These are phyloP conservation scores for Chaetogeoica ovagalla DNA, from an alignment of 2,888 invertebrate species.

Conservation along the genomic window DNA sequence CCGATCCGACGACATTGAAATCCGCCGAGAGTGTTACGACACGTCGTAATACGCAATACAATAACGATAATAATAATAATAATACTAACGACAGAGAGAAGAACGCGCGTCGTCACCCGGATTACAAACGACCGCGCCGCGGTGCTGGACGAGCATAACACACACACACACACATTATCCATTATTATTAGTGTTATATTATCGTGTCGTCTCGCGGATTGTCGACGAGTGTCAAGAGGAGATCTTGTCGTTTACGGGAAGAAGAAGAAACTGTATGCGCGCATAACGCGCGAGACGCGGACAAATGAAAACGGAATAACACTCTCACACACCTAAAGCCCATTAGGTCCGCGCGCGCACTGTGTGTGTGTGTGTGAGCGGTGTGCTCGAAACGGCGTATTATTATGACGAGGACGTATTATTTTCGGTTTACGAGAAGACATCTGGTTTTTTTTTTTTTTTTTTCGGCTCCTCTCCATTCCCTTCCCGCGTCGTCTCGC, in stretches of 20 bases:
- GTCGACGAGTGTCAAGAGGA: slow-evolving; percentile 9
- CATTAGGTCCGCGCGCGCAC: slow-evolving; percentile 2
- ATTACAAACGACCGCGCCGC: no score
- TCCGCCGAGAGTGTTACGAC: no score
- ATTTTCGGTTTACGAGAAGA: slow-evolving; percentile 41
- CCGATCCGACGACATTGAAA: no score
- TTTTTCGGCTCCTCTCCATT: not conserved
- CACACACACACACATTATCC: not conserved
- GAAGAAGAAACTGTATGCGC: no score
- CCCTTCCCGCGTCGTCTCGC: not conserved
- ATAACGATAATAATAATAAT: not conserved
- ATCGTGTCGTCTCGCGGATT: not conserved
- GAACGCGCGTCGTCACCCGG: not conserved
- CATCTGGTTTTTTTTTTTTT: slow-evolving; percentile 46
- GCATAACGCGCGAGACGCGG: no score
- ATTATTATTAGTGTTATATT: slow-evolving; percentile 23
- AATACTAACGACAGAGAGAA: no score
- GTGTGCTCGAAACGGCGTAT: slow-evolving; percentile 30
- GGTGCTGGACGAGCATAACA: not conserved
- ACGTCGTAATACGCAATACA: no score
- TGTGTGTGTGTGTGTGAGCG: no score
- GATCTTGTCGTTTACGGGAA: slow-evolving; percentile 5
- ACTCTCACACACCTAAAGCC: slow-evolving; percentile 49
- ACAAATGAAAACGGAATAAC: slow-evolving; percentile 27
- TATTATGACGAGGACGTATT: slow-evolving; percentile 11